Evolutionary conservation across 1,140 invertebrate genomes (phyloP), one percentile per base, ranked within the genome.

Genomic region (Drosophila baimaii): DNA sequence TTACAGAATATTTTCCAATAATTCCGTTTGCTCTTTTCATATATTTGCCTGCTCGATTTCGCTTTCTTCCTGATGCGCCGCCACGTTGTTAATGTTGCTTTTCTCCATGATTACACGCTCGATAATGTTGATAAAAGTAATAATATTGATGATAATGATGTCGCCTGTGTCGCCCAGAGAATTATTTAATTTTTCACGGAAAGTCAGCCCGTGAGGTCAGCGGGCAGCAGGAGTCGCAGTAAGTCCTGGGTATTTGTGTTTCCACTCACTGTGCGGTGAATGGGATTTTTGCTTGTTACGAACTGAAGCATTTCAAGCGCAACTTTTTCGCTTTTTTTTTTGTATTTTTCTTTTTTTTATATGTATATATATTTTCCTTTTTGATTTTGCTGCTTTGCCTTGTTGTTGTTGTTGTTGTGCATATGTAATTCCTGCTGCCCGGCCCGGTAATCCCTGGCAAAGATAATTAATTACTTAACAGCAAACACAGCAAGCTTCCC

Each of bases 381-480:
- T 27, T 65, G 23, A 27, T 51, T 10, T 58, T 39, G 55, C 49
- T 31, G 35, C 31, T 54, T 56, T 52, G 43, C 29, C 56, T 43
- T 54, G 46, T 47, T 49, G 37, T 35, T 58, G 37, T 35, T 58
- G 9, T 9, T 47, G 44, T 47, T 47, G 31, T 59, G 51, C 47
- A 71, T 74, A 35, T 77, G 56, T 81, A 66, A 79, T 76, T 66
- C 76, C 44, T 55, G 59, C 29, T 83, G 66, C 52, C 49, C 63
- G 35, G n/a, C 46, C 31, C 43, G 39, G 61, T 63, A 68, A 85
- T 81, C 66, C 77, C 21, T 51, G 58, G 72, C 58, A 61, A 56
- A 74, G 71, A 81, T 85, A 81, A 81, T 86, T 85, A 78, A 85
- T 86, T 81, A 69, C 73, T 70, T 77, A 77, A 58, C 75, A 68